Evolutionary conservation across 2,113 vertebrate genomes (phyloP).

Genomic region (Rattus norvegicus): GRCr8 NC_086031.1:107900501-107901000

Average conservation of each 20-base stretch:
- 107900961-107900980: neutral
- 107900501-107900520: conserved; percentile 26
- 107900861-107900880: neutral
- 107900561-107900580: neutral
- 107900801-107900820: neutral
- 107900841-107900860: neutral
- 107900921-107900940: neutral
- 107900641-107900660: neutral
- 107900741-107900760: neutral
- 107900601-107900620: conserved; percentile 49
- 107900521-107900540: conserved; percentile 43
- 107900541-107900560: conserved; percentile 39
- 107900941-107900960: neutral
- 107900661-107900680: neutral
- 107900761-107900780: neutral
- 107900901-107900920: neutral
- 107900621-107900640: conserved; percentile 37
- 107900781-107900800: neutral
- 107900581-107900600: conserved; percentile 55
- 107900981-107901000: neutral
- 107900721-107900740: neutral
- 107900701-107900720: neutral
- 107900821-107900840: neutral
- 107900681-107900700: neutral
- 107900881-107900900: neutral